Conservation (phyloP, 2,888 invertebrate genomes). For the Blera fallax region DNA sequence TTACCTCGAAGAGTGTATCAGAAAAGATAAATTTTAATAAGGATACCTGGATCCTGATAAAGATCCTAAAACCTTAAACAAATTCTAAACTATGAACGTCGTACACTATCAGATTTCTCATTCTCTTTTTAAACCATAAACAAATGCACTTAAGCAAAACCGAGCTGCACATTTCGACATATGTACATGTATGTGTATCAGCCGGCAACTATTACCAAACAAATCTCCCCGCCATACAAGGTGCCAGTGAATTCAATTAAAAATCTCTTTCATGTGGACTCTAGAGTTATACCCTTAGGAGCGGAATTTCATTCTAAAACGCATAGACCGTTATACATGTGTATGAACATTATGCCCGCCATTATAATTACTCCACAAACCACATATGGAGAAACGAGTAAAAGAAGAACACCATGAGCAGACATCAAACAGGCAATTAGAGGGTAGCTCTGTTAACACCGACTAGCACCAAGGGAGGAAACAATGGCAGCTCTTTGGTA, state of each 20-base stretch:
- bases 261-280: constrained; percentile 25
- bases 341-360: constrained; percentile 8
- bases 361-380: constrained; percentile 47
- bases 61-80: too few species aligned
- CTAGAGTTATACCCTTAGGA: background rate
- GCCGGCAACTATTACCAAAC: background rate
- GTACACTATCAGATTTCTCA: background rate
- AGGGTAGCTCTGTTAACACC: constrained; percentile 36
- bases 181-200: background rate
- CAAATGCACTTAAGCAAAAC: background rate
- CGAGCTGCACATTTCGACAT: background rate
- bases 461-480: background rate
- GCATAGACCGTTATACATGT: too few species aligned
- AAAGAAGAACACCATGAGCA: constrained; percentile 34
- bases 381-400: constrained; percentile 24
- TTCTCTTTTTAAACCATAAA: background rate
- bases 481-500: constrained; percentile 44
- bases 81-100: too few species aligned
- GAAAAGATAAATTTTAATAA: too few species aligned
- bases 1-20: too few species aligned
- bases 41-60: too few species aligned
- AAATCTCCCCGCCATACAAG: too few species aligned
- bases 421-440: constrained; percentile 50
- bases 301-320: background rate
- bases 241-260: too few species aligned